Percentiles rank a stretch among this genome's conserved stretches.
Evolutionary conservation across 35 echinoderm and acorn worm species (phyloP).

Genomic region (Eucidaris tribuloides): DNA sequence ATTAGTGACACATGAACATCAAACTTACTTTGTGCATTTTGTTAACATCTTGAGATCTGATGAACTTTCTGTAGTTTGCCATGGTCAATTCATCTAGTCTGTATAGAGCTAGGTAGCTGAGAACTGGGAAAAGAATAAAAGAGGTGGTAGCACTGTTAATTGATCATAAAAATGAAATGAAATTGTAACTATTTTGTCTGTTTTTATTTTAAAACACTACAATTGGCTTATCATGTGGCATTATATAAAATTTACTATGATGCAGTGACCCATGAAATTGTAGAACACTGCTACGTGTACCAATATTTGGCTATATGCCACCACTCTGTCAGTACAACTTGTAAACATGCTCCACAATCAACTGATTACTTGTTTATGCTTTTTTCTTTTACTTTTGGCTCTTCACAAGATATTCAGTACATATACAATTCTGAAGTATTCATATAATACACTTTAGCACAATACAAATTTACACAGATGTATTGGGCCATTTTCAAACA

Average conservation of each 20-base stretch:
- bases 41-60: conserved; percentile 87
- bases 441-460: too few species aligned
- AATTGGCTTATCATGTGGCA: background rate
- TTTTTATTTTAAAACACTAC: background rate
- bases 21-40: conserved; percentile 93
- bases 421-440: too few species aligned
- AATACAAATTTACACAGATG: too few species aligned
- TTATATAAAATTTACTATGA: background rate
- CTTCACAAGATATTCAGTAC: too few species aligned
- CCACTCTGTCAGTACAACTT: too few species aligned
- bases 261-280: background rate
- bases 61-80: conserved; percentile 82
- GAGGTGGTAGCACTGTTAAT: conserved; percentile 6
- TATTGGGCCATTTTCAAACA: too few species aligned
- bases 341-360: too few species aligned
- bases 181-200: too few species aligned
- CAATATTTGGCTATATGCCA: background rate
- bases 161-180: background rate
- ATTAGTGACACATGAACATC: too few species aligned
- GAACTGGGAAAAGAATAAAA: conserved; percentile 47
- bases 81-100: conserved; percentile 86
- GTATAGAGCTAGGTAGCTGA: conserved; percentile 81
- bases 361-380: too few species aligned
- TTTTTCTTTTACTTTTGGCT: too few species aligned
- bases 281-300: background rate